Evolutionary conservation across 2,113 vertebrate species (phyloP), one percentile per base, ranked within the genome.

Genomic region (Orcinus orca): DNA sequence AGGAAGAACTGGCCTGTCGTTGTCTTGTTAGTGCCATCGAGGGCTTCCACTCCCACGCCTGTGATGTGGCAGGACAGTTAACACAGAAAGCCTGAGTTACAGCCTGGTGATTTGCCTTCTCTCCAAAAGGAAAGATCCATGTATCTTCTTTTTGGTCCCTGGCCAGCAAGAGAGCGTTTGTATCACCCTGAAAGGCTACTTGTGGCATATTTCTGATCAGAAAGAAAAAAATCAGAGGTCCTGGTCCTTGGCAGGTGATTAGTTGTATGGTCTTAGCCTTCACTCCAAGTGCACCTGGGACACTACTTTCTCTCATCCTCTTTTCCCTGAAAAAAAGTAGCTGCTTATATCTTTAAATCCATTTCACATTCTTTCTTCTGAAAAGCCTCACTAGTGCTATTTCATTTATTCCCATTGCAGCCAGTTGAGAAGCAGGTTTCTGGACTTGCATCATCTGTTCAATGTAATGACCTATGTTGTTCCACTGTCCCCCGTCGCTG

Each of bases 91-190:
- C 58, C 38, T 60, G 14, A 3, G 41, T 47, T 62, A 29, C 20
- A 31, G 38, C 6, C 20, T 63, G 25, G 31, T 11, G 25, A 6
- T 65, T 65, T 76, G 55, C 65, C 70, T 71, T 3, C 25, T 18
- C 33, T 81, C 26, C 1, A 13, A 3, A 55, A 89, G 26, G 53
- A 53, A 89, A 77, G 53, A 36, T 38, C 18, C 0, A 0, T 10
- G 15, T 65, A n/a, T 62, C 38, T 80, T 88, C 26, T 58, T 81
- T 95, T 71, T 74, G 77, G 79, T 60, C 63, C 55, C 41, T 82
- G 71, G 71, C 60, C 50, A 31, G 17, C 65, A 73, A 44, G 50
- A 77, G 53, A 91, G 33, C 13, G 25, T 62, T 76, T 36, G 3
- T 55, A 11, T 71, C 77, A n/a, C 41, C 26, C 33, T 58, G 67